These are phyloP conservation scores for Orthonyx spaldingii DNA, from an alignment of 2,113 vertebrate genomes.

Conservation along the genomic window DNA sequence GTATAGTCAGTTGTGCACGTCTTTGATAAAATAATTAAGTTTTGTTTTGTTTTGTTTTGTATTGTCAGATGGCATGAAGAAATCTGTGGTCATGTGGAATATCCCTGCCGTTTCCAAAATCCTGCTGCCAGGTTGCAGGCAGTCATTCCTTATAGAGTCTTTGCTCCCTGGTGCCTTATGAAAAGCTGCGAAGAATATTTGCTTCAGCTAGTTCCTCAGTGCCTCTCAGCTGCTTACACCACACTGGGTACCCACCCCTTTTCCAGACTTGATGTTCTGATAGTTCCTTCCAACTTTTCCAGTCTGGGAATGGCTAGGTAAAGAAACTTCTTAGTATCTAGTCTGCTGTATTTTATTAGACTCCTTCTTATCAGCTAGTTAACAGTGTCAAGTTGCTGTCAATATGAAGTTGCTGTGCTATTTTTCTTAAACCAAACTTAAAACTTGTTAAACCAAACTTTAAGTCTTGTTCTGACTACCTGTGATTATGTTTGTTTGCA, in stretches of 20 bases:
- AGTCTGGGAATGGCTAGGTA: conserved; percentile 99
- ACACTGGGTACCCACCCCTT: conserved; percentile 91
- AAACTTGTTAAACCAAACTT: neutral
- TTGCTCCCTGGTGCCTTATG: conserved; percentile 79
- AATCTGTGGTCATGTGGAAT: conserved; percentile 83
- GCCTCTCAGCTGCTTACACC: conserved; percentile 83
- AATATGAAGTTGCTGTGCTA: neutral
- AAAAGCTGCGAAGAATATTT: conserved; percentile 72
- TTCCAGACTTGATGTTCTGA: conserved; percentile 87
- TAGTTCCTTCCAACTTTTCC: conserved; percentile 91
- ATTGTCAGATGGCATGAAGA: conserved; percentile 50
- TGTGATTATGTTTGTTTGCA: neutral
- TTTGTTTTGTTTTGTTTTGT: neutral
- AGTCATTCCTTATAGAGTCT: conserved; percentile 86
- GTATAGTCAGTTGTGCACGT: neutral
- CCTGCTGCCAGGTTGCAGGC: conserved; percentile 68
- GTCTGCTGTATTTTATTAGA: neutral
- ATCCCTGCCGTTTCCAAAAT: conserved; percentile 87
- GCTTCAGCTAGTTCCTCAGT: conserved; percentile 77
- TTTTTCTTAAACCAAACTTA: neutral
- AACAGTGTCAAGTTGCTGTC: neutral
- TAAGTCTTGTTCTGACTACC: neutral
- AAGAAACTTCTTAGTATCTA: neutral
- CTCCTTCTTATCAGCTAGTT: neutral
- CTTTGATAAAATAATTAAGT: neutral